phyloP scores from a whole-genome alignment of 2,113 vertebrate species.

The Hippocampus mohnikei region DNA sequence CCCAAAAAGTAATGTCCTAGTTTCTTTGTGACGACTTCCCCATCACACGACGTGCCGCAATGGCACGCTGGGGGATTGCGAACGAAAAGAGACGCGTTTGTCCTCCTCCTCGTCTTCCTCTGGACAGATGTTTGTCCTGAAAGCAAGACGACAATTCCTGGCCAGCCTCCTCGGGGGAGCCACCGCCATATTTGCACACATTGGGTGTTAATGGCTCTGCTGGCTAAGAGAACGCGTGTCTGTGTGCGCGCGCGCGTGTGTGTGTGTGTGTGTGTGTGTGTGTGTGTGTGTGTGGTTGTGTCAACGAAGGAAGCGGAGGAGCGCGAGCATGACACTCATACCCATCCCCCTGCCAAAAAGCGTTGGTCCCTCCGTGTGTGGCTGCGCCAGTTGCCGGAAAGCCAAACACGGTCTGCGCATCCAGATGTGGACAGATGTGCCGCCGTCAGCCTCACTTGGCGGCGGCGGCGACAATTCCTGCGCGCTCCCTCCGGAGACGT shows the following conservation, averaged over 20 bases:
- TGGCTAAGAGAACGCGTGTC: constrained; percentile 24
- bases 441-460: constrained; percentile 28
- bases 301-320: constrained; percentile 39
- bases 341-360: too few species aligned
- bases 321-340: constrained; percentile 57
- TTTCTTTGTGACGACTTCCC: constrained; percentile 12
- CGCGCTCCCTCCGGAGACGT: constrained; percentile 28
- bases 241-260: constrained; percentile 26
- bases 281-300: constrained; percentile 31
- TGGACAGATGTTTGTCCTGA: constrained; percentile 62
- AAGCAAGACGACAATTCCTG: constrained; percentile 47
- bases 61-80: constrained; percentile 34
- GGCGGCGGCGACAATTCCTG: constrained; percentile 31
- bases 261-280: constrained; percentile 27
- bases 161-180: constrained; percentile 49
- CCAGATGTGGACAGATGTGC: constrained; percentile 80
- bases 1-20: neutral
- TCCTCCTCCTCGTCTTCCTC: constrained; percentile 48
- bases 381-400: constrained; percentile 68
- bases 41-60: constrained; percentile 20
- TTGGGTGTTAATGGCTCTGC: constrained; percentile 47
- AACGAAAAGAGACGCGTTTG: constrained; percentile 41
- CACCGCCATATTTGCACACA: constrained; percentile 57
- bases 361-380: constrained; percentile 16
- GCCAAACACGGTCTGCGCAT: constrained; percentile 73